Evolutionary conservation across 1,140 invertebrate species (phyloP).

Genomic region (Chionoecetes opilio): DNA sequence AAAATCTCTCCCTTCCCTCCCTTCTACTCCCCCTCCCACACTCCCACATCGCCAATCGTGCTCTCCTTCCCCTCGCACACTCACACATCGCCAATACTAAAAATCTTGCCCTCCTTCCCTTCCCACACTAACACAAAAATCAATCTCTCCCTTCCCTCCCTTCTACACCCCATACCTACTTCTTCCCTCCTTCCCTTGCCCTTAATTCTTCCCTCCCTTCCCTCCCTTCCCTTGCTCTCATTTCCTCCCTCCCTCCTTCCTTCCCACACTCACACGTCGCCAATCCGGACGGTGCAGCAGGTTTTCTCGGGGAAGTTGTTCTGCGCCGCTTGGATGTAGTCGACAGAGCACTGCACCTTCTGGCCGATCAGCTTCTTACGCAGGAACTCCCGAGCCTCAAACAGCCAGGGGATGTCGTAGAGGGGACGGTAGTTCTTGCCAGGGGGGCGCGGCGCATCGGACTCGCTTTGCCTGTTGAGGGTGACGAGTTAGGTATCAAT

Average conservation of each 20-base stretch:
- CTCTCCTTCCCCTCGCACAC: too few relatives aligned
- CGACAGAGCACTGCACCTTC: constrained; percentile 95
- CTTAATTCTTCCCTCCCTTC: too few relatives aligned
- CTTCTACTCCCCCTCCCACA: too few relatives aligned
- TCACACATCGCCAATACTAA: constrained; percentile 88
- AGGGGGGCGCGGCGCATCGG: constrained; percentile 82
- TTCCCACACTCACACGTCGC: constrained; percentile 86
- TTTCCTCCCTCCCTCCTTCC: too few relatives aligned
- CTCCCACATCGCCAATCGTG: too few relatives aligned
- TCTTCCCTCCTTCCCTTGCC: too few relatives aligned
- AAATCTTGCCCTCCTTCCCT: too few relatives aligned
- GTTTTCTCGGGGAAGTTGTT: constrained; percentile 97
- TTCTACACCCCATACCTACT: too few relatives aligned
- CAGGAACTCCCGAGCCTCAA: constrained; percentile 98
- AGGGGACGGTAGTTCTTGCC: constrained; percentile 91
- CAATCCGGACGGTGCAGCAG: constrained; percentile 95
- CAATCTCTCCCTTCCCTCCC: too few relatives aligned
- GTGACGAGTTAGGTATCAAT: background rate
- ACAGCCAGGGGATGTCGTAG: constrained; percentile 99
- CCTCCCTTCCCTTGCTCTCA: too few relatives aligned
- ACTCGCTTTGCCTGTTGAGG: constrained; percentile 70
- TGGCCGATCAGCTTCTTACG: constrained; percentile 98
- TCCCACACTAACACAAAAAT: too few relatives aligned
- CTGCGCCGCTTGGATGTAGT: constrained; percentile 97
- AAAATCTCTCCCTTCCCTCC: too few relatives aligned